These are phyloP conservation scores for Zenarchopterus dispar DNA, from an alignment of 2,797 vertebrate species.

Conservation along the genomic window DNA sequence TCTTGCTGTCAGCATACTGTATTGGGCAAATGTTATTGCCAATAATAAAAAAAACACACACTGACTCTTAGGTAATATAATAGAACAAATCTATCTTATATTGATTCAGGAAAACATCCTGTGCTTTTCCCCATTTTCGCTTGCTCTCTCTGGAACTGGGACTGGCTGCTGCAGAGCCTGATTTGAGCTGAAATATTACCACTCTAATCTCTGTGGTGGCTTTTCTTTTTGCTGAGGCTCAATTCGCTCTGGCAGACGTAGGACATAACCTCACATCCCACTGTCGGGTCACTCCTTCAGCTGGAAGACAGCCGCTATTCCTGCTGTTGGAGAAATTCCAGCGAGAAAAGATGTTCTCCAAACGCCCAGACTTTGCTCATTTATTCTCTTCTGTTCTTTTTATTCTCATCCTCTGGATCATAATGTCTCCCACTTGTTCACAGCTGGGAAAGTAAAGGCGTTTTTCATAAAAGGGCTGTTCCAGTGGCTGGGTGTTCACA, in stretches of 20 bases:
- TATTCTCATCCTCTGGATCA: conserved; percentile 38
- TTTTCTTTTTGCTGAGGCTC: conserved; percentile 59
- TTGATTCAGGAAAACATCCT: conserved; percentile 34
- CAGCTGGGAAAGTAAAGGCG: conserved; percentile 35
- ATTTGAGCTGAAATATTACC: conserved; percentile 69
- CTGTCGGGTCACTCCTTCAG: conserved; percentile 53
- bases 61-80: conserved; percentile 43
- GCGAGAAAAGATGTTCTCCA: conserved; percentile 28
- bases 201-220: conserved; percentile 58
- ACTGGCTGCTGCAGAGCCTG: conserved; percentile 41
- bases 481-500: conserved; percentile 36
- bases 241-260: conserved; percentile 57
- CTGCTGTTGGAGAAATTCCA: conserved; percentile 42
- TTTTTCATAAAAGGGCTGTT: conserved; percentile 55
- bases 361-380: conserved; percentile 42
- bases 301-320: conserved; percentile 58
- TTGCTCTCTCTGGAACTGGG: conserved; percentile 21
- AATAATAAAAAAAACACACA: conserved; percentile 41
- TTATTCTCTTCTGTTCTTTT: conserved; percentile 29
- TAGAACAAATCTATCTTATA: conserved; percentile 39
- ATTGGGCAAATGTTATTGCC: conserved; percentile 46
- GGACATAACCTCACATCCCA: conserved; percentile 48
- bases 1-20: conserved; percentile 26
- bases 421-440: conserved; percentile 34
- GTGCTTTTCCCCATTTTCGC: conserved; percentile 4